Base-by-base conservation (phyloP, 2,113 vertebrate species). In the Dicentrarchus labrax region DNA sequence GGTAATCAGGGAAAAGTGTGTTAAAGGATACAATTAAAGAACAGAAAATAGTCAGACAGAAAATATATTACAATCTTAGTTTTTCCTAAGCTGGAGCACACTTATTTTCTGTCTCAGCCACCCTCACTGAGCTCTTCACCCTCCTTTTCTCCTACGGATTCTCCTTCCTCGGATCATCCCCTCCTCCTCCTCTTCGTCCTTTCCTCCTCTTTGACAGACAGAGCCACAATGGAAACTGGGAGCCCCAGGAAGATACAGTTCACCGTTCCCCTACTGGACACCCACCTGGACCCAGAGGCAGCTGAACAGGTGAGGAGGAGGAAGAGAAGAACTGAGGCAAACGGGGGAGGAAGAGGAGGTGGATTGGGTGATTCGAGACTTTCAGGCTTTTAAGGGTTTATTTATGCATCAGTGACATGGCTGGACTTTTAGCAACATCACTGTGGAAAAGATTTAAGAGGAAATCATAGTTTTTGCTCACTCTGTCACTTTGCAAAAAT, bases 161-260 rank as follows among this genome's bases (percentile, higher is more conserved):
- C 53, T 60, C 62, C 48, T 65, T 72, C 64, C 56, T 50, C 5
- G 41, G 81, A 82, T 85, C 77, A 24, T 74, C 48, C 15, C 43
- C 10, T 43, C 17, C 39, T 53, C 43, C 12, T 82, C 24, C 11
- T 78, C 56, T 77, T 90, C 51, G 1, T 78, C 50, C 77, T 78
- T n/a, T 73, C 71, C 56, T 59, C 78, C 78, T 85, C 62, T 67
- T 82, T 80, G 86, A 84, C 41, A 85, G 71, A 76, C 78, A 82
- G 78, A 66, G 72, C 61, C 90, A 89, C 87, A 79, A 98, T 98
- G 97, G 97, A 98, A 88, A 96, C 94, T 1, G 95, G 94, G 92
- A 97, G 97, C 88, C 97, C 97, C 24, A 95, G 97, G 47, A 97
- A 97, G 92, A 98, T 98, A 91, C 97, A 98, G 93, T 98, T 97